Conservation (phyloP, 2,113 vertebrate genomes). For the Cavia aperea region DNA sequence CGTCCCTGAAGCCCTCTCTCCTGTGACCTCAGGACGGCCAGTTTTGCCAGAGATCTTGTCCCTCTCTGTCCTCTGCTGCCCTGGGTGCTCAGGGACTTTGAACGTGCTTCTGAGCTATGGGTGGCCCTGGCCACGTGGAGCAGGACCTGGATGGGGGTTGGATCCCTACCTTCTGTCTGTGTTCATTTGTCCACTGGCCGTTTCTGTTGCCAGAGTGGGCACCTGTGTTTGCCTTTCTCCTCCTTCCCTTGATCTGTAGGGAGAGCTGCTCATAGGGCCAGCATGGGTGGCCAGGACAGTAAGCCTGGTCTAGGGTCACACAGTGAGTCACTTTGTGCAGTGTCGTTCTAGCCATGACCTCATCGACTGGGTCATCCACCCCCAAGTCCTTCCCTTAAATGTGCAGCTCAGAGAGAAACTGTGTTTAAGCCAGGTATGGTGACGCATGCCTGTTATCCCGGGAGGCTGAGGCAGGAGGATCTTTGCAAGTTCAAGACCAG, state of each 20-base stretch:
- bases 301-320: not conserved
- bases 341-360: not conserved
- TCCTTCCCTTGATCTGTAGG: not conserved
- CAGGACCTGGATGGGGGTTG: not conserved
- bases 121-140: not conserved
- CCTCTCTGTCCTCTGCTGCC: not conserved
- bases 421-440: not conserved
- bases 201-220: not conserved
- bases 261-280: not conserved
- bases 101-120: constrained; percentile 24
- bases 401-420: not conserved
- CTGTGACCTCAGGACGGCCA: not conserved
- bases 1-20: not conserved
- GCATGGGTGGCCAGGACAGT: not conserved
- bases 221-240: constrained; percentile 46
- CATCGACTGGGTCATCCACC: not conserved
- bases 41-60: not conserved
- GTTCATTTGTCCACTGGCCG: not conserved
- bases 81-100: not conserved
- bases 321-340: not conserved
- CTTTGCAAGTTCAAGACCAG: too few relatives aligned
- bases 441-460: too few relatives aligned
- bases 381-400: not conserved
- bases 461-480: too few relatives aligned
- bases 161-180: not conserved